phyloP scores from a whole-genome alignment of 2,113 vertebrate genomes.

The Parus major region DNA sequence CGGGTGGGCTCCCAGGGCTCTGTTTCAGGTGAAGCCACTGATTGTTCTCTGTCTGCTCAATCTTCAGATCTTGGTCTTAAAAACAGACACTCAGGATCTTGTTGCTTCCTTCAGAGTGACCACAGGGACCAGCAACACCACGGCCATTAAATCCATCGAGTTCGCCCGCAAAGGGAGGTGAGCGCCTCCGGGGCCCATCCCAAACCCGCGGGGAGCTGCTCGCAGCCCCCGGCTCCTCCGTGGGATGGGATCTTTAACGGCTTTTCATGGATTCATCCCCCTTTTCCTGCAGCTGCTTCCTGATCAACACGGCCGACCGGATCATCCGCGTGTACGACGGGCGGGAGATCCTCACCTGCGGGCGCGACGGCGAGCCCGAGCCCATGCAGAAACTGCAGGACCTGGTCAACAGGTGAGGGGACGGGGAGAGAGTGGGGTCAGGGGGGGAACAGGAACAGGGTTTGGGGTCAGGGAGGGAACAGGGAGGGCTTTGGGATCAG shows the following conservation, averaged over 20 bases:
- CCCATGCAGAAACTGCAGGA: constrained; percentile 99
- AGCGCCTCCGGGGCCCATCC: not conserved
- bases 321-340: constrained; percentile 97
- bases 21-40: not conserved
- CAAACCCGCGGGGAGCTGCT: not conserved
- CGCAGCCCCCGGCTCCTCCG: rapidly evolving
- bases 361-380: constrained; percentile 93
- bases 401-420: constrained; percentile 89
- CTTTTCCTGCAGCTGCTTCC: constrained; percentile 84
- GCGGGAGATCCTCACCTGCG: constrained; percentile 96
- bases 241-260: rapidly evolving
- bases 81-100: constrained; percentile 93
- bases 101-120: constrained; percentile 98
- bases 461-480: not conserved
- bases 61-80: constrained; percentile 93
- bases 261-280: not conserved
- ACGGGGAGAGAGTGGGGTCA: not conserved
- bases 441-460: no score
- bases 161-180: constrained; percentile 98
- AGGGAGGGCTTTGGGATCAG: no score
- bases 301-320: constrained; percentile 97
- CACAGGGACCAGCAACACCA: constrained; percentile 98
- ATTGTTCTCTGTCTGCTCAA: constrained; percentile 15
- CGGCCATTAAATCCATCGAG: constrained; percentile 98
- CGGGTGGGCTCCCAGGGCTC: not conserved